These are phyloP conservation scores for Lophotriccus pileatus DNA, from an alignment of 2,797 vertebrate genomes.

Conservation along the genomic window DNA sequence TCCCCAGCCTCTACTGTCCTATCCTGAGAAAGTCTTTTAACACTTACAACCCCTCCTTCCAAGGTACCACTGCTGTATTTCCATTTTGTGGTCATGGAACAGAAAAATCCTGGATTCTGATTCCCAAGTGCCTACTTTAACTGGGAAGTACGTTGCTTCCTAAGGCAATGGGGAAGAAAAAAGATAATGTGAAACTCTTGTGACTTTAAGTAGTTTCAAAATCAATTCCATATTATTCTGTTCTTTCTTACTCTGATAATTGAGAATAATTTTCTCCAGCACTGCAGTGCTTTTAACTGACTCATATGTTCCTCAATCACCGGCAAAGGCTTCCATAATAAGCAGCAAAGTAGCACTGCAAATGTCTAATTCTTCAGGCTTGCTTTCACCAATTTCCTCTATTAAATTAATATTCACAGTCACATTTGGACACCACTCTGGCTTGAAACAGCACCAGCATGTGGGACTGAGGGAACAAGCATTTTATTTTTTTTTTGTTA, in stretches of 20 bases:
- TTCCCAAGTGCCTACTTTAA: neutral
- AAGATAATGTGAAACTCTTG: neutral
- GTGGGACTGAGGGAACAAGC: neutral
- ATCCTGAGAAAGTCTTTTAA: neutral
- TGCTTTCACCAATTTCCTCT: neutral
- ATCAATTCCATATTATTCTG: neutral
- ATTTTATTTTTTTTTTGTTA: neutral
- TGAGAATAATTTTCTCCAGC: constrained; percentile 26
- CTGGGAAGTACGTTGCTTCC: neutral
- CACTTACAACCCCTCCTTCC: neutral
- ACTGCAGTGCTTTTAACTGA: constrained; percentile 40
- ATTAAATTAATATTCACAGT: constrained; percentile 13
- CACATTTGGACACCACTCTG: neutral
- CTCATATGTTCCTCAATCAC: constrained; percentile 12
- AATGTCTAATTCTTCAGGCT: neutral
- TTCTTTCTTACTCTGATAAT: constrained; percentile 19
- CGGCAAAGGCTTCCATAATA: neutral
- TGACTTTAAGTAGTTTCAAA: constrained; percentile 5
- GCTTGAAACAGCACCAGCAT: neutral
- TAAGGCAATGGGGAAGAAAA: neutral
- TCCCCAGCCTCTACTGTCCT: neutral
- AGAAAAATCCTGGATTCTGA: neutral
- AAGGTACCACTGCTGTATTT: neutral
- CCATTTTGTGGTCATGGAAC: neutral
- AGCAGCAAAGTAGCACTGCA: neutral